Evolutionary conservation across 2,888 invertebrate species (phyloP).

Genomic region (Entomobrya multifasciata): DNA sequence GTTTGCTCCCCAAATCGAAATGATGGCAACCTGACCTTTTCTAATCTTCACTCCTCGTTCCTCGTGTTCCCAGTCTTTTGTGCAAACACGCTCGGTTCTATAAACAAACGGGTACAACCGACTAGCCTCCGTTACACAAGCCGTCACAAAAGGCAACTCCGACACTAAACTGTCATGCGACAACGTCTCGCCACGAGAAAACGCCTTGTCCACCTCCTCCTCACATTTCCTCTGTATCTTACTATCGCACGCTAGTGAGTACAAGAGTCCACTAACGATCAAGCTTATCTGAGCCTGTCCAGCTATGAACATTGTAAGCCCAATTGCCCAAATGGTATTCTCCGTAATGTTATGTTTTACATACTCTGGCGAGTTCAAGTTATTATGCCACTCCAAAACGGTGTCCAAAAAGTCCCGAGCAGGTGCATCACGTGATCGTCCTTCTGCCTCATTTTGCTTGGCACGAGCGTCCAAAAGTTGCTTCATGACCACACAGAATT

Average conservation of each 20-base stretch:
- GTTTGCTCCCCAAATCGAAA: slow-evolving; percentile 71
- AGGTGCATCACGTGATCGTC: background rate
- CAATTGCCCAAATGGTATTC: slow-evolving; percentile 66
- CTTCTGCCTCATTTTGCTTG: background rate
- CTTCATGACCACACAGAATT: slow-evolving; percentile 49
- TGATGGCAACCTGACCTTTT: slow-evolving; percentile 64
- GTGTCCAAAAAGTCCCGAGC: slow-evolving; percentile 56
- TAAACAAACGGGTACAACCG: slow-evolving; percentile 73
- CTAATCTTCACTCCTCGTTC: slow-evolving; percentile 63
- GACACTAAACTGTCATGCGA: slow-evolving; percentile 67
- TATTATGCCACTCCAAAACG: slow-evolving; percentile 56
- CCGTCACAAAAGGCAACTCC: slow-evolving; percentile 74
- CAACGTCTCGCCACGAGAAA: slow-evolving; percentile 56
- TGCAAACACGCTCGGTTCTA: slow-evolving; percentile 74
- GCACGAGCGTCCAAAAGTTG: slow-evolving; percentile 61
- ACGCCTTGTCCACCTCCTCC: slow-evolving; percentile 71
- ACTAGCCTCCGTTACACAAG: slow-evolving; percentile 71
- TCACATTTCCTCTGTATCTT: background rate
- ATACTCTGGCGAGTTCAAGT: slow-evolving; percentile 64
- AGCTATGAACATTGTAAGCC: slow-evolving; percentile 70
- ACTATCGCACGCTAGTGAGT: background rate
- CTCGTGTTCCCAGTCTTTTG: slow-evolving; percentile 71
- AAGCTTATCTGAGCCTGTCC: slow-evolving; percentile 75
- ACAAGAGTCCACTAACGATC: slow-evolving; percentile 53
- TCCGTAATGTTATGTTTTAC: slow-evolving; percentile 67